Evolutionary conservation across 2,797 vertebrate genomes (phyloP).

Genomic region (Characodon lateralis): DNA sequence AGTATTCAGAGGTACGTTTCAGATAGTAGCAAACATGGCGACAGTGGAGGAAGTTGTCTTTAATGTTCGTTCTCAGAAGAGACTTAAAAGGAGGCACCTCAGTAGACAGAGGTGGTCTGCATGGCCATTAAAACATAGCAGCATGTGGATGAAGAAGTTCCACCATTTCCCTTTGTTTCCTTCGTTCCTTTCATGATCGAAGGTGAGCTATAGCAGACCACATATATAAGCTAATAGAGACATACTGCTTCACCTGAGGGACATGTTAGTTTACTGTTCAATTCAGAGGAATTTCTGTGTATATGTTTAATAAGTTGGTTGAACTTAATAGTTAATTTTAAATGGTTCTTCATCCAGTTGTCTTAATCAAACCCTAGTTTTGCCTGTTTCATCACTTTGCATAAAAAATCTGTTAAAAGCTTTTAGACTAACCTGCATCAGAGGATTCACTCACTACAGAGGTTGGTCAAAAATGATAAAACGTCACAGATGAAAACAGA

Average conservation of each 20-base stretch:
- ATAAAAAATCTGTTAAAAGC: neutral
- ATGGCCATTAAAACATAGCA: too few species aligned
- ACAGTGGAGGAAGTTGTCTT: neutral
- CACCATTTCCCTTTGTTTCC: too few species aligned
- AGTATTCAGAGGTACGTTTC: neutral
- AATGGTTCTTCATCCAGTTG: neutral
- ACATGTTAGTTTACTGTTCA: neutral
- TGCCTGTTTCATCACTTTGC: neutral
- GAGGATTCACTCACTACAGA: neutral
- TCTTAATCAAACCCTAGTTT: neutral
- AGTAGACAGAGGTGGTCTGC: too few species aligned
- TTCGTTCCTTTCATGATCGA: too few species aligned
- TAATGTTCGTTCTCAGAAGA: too few species aligned
- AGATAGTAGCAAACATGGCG: neutral
- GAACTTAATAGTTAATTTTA: neutral
- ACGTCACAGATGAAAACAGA: slow-evolving; percentile 23
- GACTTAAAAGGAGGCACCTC: too few species aligned
- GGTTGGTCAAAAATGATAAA: neutral
- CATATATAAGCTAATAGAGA: neutral
- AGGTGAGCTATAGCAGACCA: too few species aligned
- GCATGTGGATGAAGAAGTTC: too few species aligned
- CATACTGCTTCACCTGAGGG: neutral
- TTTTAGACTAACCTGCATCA: neutral
- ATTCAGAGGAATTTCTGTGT: neutral
- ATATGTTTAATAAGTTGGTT: neutral